Base-by-base conservation (phyloP, 2,797 vertebrate genomes). In the Euthynnus affinis region DNA sequence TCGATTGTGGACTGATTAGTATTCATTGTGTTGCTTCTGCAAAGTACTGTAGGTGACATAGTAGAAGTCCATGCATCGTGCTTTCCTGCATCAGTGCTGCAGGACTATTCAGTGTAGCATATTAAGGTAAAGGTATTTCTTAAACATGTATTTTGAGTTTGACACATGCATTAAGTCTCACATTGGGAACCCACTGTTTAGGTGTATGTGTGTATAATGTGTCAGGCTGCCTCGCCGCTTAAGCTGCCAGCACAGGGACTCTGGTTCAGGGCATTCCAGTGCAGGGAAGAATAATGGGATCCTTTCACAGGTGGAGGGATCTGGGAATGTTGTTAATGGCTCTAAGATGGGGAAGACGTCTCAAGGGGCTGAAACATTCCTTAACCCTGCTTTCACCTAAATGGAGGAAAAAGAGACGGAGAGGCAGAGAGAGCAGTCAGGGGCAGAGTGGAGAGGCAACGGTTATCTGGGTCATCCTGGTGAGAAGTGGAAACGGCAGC, bases 301-400 rank as follows among this genome's bases (percentile, higher is more conserved):
- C 89, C 92, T 92, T 94, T 95, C 90, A 94, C 86, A 87, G 86
- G 83, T 88, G 75, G 80, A 87, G 74, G 76, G 62, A 84, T 92
- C 87, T 87, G 91, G 88, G 89, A 93, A 94, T 91, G 88, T 80
- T 80, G 82, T 90, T 90, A 93, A 90, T 80, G 46, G 71, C 77
- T 84, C 81, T 70, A 59, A 81, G 86, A 86, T 81, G 77, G 60
- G 81, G 65, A 90, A 78, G 84, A 87, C 67, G 77, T 93, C 92
- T 90, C 91, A 83, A 58, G 78, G 74, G 83, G 82, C 65, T 76
- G 82, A 89, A 81, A 93, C 87, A 92, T 93, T 93, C 91, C 87
- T 89, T 69, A 32, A 22, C 55, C 66, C 67, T 34, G 49, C 57
- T 9, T 64, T 75, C 75, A 75, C 34, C 56, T 63, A 48, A 87